These are phyloP conservation scores for Micrasema longulum DNA, from an alignment of 1,140 invertebrate genomes.

Conservation along the genomic window DNA sequence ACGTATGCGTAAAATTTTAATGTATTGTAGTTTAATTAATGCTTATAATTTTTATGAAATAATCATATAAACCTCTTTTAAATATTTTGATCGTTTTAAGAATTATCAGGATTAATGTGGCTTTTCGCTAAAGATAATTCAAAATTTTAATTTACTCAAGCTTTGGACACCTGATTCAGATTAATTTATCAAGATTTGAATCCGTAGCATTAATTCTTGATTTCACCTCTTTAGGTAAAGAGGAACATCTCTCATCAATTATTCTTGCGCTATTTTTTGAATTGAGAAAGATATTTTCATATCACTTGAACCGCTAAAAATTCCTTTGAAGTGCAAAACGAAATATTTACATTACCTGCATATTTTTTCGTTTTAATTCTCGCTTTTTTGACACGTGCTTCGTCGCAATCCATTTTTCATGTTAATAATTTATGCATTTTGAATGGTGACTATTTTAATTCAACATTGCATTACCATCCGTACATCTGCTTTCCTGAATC, in stretches of 20 bases:
- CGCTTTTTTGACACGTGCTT: background rate
- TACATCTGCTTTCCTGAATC: conserved; percentile 16
- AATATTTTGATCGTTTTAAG: too few species aligned
- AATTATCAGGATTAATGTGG: too few species aligned
- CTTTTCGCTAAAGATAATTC: too few species aligned
- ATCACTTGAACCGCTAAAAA: background rate
- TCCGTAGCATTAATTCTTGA: conserved; percentile 9
- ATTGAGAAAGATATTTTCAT: background rate
- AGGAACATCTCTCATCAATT: conserved; percentile 13
- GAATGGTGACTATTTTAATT: conserved; percentile 21
- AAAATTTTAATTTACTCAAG: too few species aligned
- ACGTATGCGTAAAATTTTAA: too few species aligned
- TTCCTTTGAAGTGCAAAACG: too few species aligned
- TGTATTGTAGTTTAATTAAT: too few species aligned
- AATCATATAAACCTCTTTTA: too few species aligned
- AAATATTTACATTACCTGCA: background rate
- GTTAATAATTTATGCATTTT: conserved; percentile 16
- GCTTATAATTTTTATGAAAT: too few species aligned
- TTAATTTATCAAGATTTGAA: too few species aligned
- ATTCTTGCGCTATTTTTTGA: background rate
- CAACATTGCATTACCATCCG: conserved; percentile 10
- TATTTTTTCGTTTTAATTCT: background rate
- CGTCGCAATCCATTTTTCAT: background rate
- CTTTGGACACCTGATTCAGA: too few species aligned
- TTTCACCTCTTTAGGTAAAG: background rate